These are phyloP conservation scores for Leptothorax acervorum DNA, from an alignment of 2,888 invertebrate genomes.

Conservation along the genomic window DNA sequence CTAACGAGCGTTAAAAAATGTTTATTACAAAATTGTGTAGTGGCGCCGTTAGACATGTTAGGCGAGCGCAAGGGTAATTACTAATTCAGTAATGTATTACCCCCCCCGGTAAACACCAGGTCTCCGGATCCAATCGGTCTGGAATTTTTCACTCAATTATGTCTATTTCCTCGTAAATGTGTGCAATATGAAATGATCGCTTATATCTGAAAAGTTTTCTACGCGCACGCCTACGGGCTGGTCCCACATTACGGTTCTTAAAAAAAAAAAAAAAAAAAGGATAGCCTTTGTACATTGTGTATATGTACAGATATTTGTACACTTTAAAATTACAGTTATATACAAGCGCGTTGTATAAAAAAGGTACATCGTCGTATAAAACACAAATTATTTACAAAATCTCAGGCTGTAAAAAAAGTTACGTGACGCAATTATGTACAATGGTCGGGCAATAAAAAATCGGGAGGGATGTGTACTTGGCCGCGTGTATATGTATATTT, in stretches of 20 bases:
- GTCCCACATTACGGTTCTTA: slow-evolving; percentile 74
- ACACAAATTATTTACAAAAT: slow-evolving; percentile 75
- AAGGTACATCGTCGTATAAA: slow-evolving; percentile 35
- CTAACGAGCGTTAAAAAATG: slow-evolving; percentile 2
- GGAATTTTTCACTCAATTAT: background rate
- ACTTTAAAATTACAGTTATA: slow-evolving; percentile 39
- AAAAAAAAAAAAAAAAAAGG: slow-evolving; percentile 52
- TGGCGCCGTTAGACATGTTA: slow-evolving; percentile 14
- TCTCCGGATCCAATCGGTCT: background rate
- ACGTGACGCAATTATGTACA: slow-evolving; percentile 75
- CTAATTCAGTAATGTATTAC: background rate
- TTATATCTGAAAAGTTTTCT: slow-evolving; percentile 57
- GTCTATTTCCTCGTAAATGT: background rate
- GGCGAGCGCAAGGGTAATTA: slow-evolving; percentile 1
- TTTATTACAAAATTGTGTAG: slow-evolving; percentile 30
- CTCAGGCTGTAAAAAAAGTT: slow-evolving; percentile 68
- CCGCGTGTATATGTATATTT: slow-evolving; percentile 11
- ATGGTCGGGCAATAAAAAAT: slow-evolving; percentile 58
- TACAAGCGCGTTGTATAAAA: slow-evolving; percentile 20
- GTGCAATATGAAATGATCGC: background rate
- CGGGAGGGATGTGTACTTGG: slow-evolving; percentile 26
- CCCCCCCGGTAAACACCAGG: background rate
- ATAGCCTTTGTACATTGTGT: slow-evolving; percentile 72
- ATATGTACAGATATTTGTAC: slow-evolving; percentile 41
- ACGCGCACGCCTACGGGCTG: slow-evolving; percentile 66